These are phyloP conservation scores for Gavialis gangeticus DNA, from an alignment of 2,113 vertebrate genomes.

Conservation along the genomic window DNA sequence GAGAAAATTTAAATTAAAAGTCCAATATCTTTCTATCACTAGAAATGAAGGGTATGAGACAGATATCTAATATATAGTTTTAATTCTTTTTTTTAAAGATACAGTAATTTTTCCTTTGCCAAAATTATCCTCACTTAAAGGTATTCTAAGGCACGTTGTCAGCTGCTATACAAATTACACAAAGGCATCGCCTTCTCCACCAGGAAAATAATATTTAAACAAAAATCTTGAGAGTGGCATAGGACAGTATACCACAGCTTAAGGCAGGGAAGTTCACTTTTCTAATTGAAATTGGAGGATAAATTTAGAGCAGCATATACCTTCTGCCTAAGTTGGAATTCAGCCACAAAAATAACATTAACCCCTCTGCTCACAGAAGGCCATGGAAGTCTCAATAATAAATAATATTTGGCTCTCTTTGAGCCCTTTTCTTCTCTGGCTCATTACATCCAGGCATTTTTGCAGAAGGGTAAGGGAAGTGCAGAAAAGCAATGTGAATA, in stretches of 20 bases:
- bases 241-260: neutral
- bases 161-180: neutral
- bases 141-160: neutral
- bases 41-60: neutral
- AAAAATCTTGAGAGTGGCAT: neutral
- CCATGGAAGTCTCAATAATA: fast-evolving
- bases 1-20: neutral
- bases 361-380: neutral
- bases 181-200: neutral
- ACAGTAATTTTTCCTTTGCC: constrained; percentile 39
- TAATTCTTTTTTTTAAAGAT: constrained; percentile 47
- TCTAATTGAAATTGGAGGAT: neutral
- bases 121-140: neutral
- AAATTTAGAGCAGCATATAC: neutral
- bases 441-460: too few species aligned
- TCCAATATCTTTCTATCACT: neutral
- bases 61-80: constrained; percentile 37
- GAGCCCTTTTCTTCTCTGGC: neutral
- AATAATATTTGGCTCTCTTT: neutral
- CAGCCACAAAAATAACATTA: neutral
- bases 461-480: neutral
- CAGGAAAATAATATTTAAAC: neutral
- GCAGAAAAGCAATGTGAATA: neutral
- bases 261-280: neutral
- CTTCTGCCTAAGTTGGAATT: neutral